Conservation (phyloP, 2,888 invertebrate genomes). For the Melanostoma mellinum region DNA sequence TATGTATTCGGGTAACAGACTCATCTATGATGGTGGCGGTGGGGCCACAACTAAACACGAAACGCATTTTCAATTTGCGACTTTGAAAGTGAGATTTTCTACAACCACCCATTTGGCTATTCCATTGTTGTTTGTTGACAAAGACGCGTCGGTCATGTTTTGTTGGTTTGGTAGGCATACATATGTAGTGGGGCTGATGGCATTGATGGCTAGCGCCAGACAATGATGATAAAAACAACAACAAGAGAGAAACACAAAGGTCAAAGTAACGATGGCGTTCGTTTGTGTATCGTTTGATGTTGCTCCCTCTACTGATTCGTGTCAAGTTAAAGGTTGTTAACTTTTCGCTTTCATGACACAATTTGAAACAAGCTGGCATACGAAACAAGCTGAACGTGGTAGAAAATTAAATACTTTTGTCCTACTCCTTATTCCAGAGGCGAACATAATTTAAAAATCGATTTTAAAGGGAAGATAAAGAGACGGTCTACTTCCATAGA, state of each 20-base stretch:
- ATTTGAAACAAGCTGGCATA: slow-evolving; percentile 33
- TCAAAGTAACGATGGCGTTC: slow-evolving; percentile 55
- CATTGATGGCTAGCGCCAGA: slow-evolving; percentile 59
- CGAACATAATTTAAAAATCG: slow-evolving; percentile 37
- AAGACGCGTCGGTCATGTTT: slow-evolving; percentile 9
- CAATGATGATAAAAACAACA: slow-evolving; percentile 16
- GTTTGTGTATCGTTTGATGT: slow-evolving; percentile 17
- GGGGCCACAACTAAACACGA: slow-evolving; percentile 1
- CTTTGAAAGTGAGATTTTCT: slow-evolving; percentile 22
- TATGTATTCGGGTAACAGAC: neutral
- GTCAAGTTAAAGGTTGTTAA: slow-evolving; percentile 69
- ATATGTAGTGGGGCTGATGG: slow-evolving; percentile 13
- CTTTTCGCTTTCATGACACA: slow-evolving; percentile 69
- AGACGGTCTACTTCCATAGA: neutral
- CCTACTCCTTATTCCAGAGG: slow-evolving; percentile 1
- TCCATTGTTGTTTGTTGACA: slow-evolving; percentile 42
- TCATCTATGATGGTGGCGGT: neutral
- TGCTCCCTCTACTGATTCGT: slow-evolving; percentile 39
- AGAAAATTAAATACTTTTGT: slow-evolving; percentile 27
- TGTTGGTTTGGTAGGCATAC: slow-evolving; percentile 12
- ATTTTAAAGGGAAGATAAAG: slow-evolving; percentile 18
- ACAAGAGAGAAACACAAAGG: slow-evolving; percentile 46
- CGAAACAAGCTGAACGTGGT: neutral
- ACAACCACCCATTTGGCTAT: slow-evolving; percentile 21
- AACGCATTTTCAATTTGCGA: slow-evolving; percentile 49